Conservation (phyloP, 2,113 vertebrate species). For the Cygnus buccinator region DNA sequence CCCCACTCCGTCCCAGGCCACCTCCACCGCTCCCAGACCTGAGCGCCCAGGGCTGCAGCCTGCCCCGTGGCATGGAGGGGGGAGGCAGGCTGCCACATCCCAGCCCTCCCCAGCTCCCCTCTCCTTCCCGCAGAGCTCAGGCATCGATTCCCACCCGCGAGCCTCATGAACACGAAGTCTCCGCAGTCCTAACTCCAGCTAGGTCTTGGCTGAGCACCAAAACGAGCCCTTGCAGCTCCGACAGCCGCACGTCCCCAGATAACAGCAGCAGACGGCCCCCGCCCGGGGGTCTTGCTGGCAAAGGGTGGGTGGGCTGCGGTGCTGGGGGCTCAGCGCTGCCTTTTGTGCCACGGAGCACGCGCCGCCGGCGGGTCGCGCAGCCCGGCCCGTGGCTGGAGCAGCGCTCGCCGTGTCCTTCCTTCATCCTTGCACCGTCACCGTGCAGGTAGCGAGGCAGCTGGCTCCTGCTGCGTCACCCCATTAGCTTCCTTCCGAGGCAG, state of each 20-base stretch:
- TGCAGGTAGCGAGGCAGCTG: slow-evolving; percentile 49
- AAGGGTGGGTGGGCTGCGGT: not conserved
- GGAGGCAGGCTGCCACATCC: not conserved
- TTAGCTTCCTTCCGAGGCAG: not conserved
- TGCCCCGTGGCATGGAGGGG: not conserved
- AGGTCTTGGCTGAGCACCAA: slow-evolving; percentile 34
- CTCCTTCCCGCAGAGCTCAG: accelerated
- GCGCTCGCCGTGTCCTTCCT: not conserved
- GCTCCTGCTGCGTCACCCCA: slow-evolving; percentile 53
- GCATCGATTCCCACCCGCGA: accelerated
- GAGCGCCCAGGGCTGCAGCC: too few species aligned
- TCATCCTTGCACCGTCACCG: slow-evolving; percentile 52
- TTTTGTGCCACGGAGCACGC: not conserved
- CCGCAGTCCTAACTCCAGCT: slow-evolving; percentile 18
- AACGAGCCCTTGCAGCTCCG: not conserved
- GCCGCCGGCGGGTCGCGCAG: not conserved
- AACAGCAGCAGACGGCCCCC: slow-evolving; percentile 52
- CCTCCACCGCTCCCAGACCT: too few species aligned
- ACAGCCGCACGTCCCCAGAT: not conserved
- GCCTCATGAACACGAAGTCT: not conserved
- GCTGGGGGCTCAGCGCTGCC: not conserved
- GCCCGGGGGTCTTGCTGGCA: slow-evolving; percentile 18
- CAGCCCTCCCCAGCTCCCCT: not conserved
- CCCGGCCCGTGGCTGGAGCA: accelerated
- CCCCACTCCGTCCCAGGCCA: not conserved